A percentile compares a stretch with the other conserved stretches of the same genome.
phyloP scores from a whole-genome alignment of 1,140 invertebrate genomes.

The Tigriopus japonicus region DNA sequence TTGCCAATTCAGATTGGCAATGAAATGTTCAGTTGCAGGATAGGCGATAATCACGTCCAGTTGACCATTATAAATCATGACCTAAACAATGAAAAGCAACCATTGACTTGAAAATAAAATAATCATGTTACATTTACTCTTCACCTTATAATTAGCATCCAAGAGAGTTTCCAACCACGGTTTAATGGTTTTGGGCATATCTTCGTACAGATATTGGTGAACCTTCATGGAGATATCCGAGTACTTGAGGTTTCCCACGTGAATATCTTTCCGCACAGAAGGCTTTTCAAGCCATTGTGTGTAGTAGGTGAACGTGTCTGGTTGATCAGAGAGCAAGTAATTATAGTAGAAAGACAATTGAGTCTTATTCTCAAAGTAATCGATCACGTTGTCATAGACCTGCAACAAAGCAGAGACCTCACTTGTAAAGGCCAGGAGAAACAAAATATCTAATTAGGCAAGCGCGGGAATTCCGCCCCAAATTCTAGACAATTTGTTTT shows the following conservation, averaged over 20 bases:
- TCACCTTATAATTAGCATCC: conserved; percentile 40
- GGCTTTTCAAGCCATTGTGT: conserved; percentile 23
- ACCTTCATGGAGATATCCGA: conserved; percentile 23
- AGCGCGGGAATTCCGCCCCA: too few relatives aligned
- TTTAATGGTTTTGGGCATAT: conserved; percentile 60
- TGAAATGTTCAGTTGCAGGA: conserved; percentile 47
- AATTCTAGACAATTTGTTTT: too few relatives aligned
- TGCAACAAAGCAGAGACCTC: conserved; percentile 18
- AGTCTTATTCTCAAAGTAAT: conserved; percentile 51
- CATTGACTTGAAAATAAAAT: too few relatives aligned
- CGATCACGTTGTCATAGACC: conserved; percentile 44
- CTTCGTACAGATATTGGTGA: conserved; percentile 36
- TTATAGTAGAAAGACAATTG: conserved; percentile 58
- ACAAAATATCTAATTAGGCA: too few relatives aligned
- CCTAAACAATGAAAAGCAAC: background rate
- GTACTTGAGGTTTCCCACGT: conserved; percentile 55
- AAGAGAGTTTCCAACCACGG: conserved; percentile 45
- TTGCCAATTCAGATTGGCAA: conserved; percentile 41
- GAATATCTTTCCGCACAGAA: conserved; percentile 43
- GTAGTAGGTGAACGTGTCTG: conserved; percentile 25
- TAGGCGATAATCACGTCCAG: conserved; percentile 67
- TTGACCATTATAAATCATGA: conserved; percentile 53
- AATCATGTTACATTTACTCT: conserved; percentile 13
- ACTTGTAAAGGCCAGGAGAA: too few relatives aligned
- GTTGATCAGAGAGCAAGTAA: conserved; percentile 39